A percentile compares a stretch with the other conserved stretches of the same genome.
phyloP scores from a whole-genome alignment of 2,797 vertebrate species.

The Dryobates pubescens region DNA sequence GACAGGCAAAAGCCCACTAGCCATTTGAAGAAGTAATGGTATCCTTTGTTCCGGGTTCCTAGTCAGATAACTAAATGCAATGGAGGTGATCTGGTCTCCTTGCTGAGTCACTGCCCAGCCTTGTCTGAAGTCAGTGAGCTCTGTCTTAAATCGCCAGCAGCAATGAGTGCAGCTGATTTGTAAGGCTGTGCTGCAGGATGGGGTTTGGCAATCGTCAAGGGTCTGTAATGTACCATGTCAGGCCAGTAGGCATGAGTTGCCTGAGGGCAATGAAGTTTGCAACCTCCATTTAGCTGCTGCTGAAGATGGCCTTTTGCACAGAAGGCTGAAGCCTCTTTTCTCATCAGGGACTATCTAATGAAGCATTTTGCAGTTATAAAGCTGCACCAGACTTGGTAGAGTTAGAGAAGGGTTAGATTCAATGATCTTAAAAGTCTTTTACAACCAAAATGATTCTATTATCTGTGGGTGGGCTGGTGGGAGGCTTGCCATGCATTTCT shows the following conservation, averaged over 20 bases:
- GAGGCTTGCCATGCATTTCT: background rate
- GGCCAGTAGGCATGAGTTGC: background rate
- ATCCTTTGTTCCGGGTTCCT: background rate
- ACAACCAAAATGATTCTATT: background rate
- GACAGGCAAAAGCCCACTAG: background rate
- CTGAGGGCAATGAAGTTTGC: accelerated
- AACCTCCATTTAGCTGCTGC: background rate
- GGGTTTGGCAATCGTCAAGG: background rate
- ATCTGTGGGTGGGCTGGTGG: background rate
- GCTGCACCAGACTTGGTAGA: too few species aligned
- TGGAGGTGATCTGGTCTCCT: background rate
- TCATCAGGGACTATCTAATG: background rate
- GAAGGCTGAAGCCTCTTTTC: background rate
- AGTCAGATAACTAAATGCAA: background rate
- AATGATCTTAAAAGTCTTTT: too few species aligned
- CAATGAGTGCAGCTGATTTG: background rate
- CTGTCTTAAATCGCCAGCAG: background rate
- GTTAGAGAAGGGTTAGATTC: too few species aligned
- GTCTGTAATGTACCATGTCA: accelerated
- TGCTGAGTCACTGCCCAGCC: background rate
- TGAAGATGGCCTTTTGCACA: background rate
- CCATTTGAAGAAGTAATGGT: background rate
- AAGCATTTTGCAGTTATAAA: background rate
- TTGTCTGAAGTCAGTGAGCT: background rate
- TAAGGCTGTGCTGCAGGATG: background rate